A percentile compares a stretch with the other conserved stretches of the same genome.
Evolutionary conservation across 2,113 vertebrate genomes (phyloP).

Genomic region (Kryptolebias marmoratus): DNA sequence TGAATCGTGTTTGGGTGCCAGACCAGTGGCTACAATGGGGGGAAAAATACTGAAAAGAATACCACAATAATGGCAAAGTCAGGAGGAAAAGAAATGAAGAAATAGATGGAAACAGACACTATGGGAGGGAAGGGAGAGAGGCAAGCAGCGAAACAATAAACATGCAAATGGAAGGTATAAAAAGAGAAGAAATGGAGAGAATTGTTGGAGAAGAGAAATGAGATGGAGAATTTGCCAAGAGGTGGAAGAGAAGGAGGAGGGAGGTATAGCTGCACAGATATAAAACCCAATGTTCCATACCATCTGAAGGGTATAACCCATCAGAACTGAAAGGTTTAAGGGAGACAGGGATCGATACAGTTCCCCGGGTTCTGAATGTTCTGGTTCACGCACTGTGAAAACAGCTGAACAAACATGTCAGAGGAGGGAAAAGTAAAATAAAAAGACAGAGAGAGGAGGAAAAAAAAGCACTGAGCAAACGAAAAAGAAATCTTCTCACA

Average conservation of each 20-base stretch:
- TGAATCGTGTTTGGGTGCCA: conserved; percentile 47
- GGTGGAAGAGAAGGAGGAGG: conserved; percentile 19
- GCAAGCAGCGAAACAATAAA: conserved; percentile 72
- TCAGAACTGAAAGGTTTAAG: conserved; percentile 26
- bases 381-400: conserved; percentile 14
- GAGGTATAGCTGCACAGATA: conserved; percentile 19
- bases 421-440: neutral
- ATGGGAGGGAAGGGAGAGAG: conserved; percentile 23
- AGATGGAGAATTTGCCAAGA: conserved; percentile 40
- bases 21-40: conserved; percentile 31
- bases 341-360: conserved; percentile 44
- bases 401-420: neutral
- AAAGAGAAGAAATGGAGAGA: conserved; percentile 43
- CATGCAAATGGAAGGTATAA: conserved; percentile 70
- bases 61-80: conserved; percentile 46
- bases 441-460: neutral
- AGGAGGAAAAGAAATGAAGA: conserved; percentile 46
- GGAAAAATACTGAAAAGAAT: conserved; percentile 21
- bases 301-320: conserved; percentile 30
- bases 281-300: conserved; percentile 46
- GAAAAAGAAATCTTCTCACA: conserved; percentile 42
- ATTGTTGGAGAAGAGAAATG: conserved; percentile 46
- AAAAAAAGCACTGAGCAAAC: conserved; percentile 9
- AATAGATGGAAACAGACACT: conserved; percentile 56
- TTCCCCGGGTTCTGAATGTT: conserved; percentile 5